phyloP scores from a whole-genome alignment of 2,113 vertebrate genomes.

The Haliaeetus leucogaster region DNA sequence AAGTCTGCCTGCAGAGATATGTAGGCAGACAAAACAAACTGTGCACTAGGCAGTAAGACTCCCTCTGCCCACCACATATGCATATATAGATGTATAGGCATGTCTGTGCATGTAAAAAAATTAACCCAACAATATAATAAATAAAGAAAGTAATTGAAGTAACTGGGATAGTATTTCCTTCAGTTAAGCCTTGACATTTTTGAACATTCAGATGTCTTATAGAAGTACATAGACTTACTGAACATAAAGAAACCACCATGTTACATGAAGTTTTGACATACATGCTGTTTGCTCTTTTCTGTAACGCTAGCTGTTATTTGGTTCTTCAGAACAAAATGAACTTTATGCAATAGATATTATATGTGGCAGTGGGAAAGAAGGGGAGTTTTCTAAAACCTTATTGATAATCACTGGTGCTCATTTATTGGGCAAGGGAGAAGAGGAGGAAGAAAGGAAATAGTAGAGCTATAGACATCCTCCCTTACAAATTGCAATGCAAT shows the following conservation, averaged over 20 bases:
- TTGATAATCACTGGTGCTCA: not conserved
- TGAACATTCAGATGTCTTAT: not conserved
- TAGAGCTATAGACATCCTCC: not conserved
- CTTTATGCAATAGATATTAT: not conserved
- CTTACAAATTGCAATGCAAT: not conserved
- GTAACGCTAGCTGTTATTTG: not conserved
- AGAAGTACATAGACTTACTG: not conserved
- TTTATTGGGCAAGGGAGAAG: not conserved
- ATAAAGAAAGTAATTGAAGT: not conserved
- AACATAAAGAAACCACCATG: not conserved
- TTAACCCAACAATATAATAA: not conserved
- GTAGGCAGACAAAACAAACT: not conserved
- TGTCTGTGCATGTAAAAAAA: not conserved
- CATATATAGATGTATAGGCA: not conserved
- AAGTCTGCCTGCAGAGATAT: not conserved
- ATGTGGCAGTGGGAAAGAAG: not conserved
- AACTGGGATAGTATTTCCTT: not conserved
- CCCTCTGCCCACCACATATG: accelerated
- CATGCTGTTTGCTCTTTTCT: not conserved
- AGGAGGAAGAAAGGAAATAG: not conserved
- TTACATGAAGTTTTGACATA: not conserved
- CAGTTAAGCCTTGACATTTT: not conserved
- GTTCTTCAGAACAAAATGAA: not conserved
- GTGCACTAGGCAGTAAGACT: not conserved
- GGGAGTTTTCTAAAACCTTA: not conserved